Base-by-base conservation (phyloP, 2,797 vertebrate genomes). In the Sebastes minor region DNA sequence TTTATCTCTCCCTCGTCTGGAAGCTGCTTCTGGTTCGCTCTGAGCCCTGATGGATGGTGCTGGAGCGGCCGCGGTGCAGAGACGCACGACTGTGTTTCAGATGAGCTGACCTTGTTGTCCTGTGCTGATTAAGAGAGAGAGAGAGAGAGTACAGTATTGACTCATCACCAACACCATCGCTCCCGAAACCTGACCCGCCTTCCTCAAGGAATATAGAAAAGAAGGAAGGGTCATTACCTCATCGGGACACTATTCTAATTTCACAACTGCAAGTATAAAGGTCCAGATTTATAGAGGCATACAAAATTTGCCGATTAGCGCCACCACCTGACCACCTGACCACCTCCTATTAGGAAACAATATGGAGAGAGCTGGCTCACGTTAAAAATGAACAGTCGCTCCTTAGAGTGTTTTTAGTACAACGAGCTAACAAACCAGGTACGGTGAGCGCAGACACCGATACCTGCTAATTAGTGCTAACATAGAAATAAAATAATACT, bases 61-160 rank as follows among this genome's bases (percentile, higher is more conserved):
- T 11, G 28, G 27, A 70, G 30, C 1, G 11, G 63, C 62, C 3
- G 46, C 2, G 25, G 14, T 38, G 74, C 71, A 84, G 72, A 49
- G 6, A 65, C 2, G 14, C 62, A 25, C 46, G 61, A 32, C 72
- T 52, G 12, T 60, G 65, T 66, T 81, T 13, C 75, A 64, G 18
- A 85, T 78, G 33, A 62, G 14, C 76, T 83, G 83, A 89, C 88
- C 81, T 83, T 76, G 81, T 79, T 85, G 49, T n/a, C 33, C 16
- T 56, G 56, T 42, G 65, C 80, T 90, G 86, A 84, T 83, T 82
- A 74, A 82, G 73, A 76, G 76, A 32, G 68, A 81, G 72, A 75
- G 75, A 32, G 67, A 71, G 68, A 71, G 71, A 61, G 63, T 59
- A 57, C 66, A 35, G 28, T 84, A 76, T 88, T 78, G 81, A 84